phyloP scores from a whole-genome alignment of 2,888 invertebrate species.

The Synanthedon formicaeformis region DNA sequence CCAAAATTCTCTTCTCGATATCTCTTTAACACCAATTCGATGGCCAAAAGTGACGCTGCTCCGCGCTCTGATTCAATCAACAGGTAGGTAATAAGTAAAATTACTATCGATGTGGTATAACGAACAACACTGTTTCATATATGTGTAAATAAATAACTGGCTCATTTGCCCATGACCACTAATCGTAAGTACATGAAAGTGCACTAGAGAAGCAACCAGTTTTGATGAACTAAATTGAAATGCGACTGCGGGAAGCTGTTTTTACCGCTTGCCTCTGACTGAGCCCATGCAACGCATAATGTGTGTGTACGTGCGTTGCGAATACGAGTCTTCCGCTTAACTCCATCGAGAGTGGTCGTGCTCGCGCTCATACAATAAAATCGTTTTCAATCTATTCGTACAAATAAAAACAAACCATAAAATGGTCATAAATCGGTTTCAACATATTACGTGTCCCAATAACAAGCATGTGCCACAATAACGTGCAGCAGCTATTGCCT shows the following conservation, averaged over 20 bases:
- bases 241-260: constrained; percentile 12
- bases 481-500: too few species aligned
- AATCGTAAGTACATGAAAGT: constrained; percentile 17
- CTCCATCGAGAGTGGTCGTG: neutral
- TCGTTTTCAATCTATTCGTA: neutral
- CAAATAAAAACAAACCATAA: constrained; percentile 21
- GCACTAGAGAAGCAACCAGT: constrained; percentile 26
- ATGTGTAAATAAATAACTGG: too few species aligned
- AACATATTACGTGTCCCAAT: neutral
- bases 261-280: constrained; percentile 4
- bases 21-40: too few species aligned
- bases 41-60: too few species aligned
- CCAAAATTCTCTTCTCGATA: too few species aligned
- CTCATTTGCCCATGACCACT: constrained; percentile 3
- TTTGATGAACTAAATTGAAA: constrained; percentile 20
- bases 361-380: neutral
- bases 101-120: too few species aligned
- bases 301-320: constrained; percentile 6
- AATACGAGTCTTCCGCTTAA: neutral
- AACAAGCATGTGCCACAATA: too few species aligned
- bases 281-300: neutral
- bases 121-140: too few species aligned
- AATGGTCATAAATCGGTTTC: constrained; percentile 21
- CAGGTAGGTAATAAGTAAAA: too few species aligned
- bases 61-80: too few species aligned